These are phyloP conservation scores for Patella depressa DNA, from an alignment of 2,888 invertebrate species.

Conservation along the genomic window DNA sequence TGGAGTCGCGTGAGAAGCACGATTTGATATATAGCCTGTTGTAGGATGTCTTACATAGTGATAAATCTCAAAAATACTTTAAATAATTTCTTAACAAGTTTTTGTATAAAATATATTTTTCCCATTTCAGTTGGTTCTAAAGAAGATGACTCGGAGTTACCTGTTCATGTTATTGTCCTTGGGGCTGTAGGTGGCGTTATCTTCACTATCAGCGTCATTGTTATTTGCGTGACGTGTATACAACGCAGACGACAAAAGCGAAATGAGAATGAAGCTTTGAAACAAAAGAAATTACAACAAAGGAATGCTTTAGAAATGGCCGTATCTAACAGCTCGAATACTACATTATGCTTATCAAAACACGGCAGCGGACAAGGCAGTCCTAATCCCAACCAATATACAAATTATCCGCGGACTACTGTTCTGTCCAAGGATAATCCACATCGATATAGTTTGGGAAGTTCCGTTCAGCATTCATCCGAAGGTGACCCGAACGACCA, in stretches of 20 bases:
- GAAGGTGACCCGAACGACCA: conserved; percentile 43
- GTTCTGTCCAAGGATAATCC: conserved; percentile 24
- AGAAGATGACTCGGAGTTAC: conserved; percentile 30
- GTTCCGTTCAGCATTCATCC: conserved; percentile 43
- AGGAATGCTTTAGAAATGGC: conserved; percentile 48
- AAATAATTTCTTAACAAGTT: background rate
- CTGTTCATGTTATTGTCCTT: conserved; percentile 57
- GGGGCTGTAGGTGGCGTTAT: conserved; percentile 61
- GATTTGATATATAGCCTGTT: too few species aligned
- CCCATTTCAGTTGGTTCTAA: conserved; percentile 25
- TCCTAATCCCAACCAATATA: conserved; percentile 12
- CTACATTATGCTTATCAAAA: conserved; percentile 31
- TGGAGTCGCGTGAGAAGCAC: too few species aligned
- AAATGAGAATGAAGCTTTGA: conserved; percentile 26
- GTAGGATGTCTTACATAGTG: background rate
- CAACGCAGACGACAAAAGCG: conserved; percentile 42
- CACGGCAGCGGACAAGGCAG: conserved; percentile 19
- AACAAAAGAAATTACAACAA: conserved; percentile 33
- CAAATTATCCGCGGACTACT: conserved; percentile 17
- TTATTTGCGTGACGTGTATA: conserved; percentile 55
- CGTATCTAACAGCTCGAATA: conserved; percentile 44
- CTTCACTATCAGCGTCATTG: conserved; percentile 53
- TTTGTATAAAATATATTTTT: background rate
- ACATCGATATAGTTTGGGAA: conserved; percentile 44
- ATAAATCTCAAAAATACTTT: background rate